These are phyloP conservation scores for Cardiocondyla obscurior DNA, from an alignment of 1,140 invertebrate genomes.

Conservation along the genomic window DNA sequence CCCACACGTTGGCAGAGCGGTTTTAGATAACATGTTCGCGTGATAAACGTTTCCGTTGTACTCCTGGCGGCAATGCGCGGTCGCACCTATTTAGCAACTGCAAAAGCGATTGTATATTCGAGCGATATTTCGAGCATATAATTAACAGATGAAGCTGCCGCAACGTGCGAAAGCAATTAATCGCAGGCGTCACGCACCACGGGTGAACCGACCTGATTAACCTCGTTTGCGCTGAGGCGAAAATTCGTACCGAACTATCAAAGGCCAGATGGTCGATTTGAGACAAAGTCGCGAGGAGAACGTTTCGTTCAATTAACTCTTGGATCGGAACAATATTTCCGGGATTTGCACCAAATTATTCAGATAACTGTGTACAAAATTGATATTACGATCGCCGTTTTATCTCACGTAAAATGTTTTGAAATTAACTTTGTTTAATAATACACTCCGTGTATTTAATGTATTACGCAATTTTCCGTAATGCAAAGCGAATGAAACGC, in stretches of 20 bases:
- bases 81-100: conserved; percentile 24
- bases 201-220: conserved; percentile 59
- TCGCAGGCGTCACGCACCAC: conserved; percentile 47
- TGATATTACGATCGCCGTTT: neutral
- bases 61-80: conserved; percentile 2
- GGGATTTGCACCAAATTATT: neutral
- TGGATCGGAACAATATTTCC: neutral
- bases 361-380: too few relatives aligned
- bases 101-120: conserved; percentile 55
- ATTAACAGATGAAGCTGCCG: conserved; percentile 56
- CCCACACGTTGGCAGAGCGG: neutral
- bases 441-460: neutral
- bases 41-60: conserved; percentile 8
- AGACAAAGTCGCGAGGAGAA: neutral
- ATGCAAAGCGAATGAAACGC: neutral
- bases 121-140: conserved; percentile 50
- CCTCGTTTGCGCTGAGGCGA: conserved; percentile 31
- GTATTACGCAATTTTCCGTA: neutral
- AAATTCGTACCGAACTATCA: conserved; percentile 48
- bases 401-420: neutral
- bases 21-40: neutral
- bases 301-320: neutral
- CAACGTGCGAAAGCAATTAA: conserved; percentile 65
- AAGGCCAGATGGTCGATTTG: neutral
- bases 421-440: too few relatives aligned